A percentile compares a stretch with the other conserved stretches of the same genome.
phyloP scores from a whole-genome alignment of 2,797 vertebrate genomes.

The Pitangus sulphuratus region DNA sequence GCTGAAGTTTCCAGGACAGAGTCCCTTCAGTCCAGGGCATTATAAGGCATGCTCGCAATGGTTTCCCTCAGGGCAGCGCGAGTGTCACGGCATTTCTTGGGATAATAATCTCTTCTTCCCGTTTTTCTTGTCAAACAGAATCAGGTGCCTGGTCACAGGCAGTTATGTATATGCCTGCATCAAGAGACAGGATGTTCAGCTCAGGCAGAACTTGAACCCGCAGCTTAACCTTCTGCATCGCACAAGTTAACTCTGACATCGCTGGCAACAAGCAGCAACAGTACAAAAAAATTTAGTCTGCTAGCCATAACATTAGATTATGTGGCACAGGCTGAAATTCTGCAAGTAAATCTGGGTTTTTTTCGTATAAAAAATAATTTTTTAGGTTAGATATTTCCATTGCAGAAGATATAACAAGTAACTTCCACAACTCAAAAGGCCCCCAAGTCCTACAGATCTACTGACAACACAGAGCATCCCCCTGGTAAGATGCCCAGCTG shows the following conservation, averaged over 20 bases:
- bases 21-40: background rate
- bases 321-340: background rate
- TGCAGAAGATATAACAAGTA: background rate
- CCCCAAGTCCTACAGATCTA: background rate
- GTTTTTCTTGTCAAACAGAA: background rate
- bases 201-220: background rate
- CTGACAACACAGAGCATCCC: background rate
- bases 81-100: background rate
- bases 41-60: background rate
- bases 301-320: background rate
- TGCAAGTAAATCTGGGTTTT: background rate
- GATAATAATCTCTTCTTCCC: background rate
- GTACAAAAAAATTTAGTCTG: too few species aligned
- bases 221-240: background rate
- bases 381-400: background rate
- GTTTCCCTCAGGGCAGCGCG: background rate
- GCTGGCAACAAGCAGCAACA: background rate
- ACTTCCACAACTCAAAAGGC: background rate
- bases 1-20: slow-evolving; percentile 4
- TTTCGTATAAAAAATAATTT: background rate
- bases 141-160: background rate
- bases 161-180: background rate
- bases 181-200: background rate
- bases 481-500: background rate
- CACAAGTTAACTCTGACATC: background rate